These are phyloP conservation scores for Gallinago stenura DNA, from an alignment of 2,797 vertebrate genomes.

Conservation along the genomic window DNA sequence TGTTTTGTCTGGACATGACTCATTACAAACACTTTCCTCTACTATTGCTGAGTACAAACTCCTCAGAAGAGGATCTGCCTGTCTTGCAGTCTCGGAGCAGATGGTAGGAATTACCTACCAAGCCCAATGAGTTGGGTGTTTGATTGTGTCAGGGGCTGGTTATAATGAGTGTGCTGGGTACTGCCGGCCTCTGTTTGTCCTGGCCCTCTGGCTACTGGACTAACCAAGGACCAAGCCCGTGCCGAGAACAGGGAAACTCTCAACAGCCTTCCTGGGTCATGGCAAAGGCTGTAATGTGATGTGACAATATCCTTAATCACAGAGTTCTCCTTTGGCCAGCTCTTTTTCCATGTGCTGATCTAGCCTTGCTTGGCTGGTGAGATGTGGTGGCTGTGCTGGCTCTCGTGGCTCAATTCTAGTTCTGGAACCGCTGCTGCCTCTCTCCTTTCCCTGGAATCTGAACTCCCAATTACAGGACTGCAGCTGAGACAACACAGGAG, in stretches of 20 bases:
- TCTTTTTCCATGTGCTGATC: background rate
- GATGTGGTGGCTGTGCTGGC: background rate
- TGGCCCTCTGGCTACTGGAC: background rate
- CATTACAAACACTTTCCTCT: background rate
- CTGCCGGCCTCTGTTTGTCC: background rate
- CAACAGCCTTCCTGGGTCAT: background rate
- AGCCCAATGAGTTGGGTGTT: background rate
- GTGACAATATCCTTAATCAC: background rate
- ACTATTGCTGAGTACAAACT: background rate
- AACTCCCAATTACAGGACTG: background rate
- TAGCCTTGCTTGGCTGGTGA: background rate
- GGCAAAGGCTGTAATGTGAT: background rate
- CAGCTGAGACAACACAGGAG: constrained; percentile 16
- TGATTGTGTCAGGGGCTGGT: background rate
- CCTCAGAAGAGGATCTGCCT: background rate
- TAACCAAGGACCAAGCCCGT: background rate
- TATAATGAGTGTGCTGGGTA: background rate
- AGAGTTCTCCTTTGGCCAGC: background rate
- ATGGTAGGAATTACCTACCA: background rate
- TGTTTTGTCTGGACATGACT: background rate
- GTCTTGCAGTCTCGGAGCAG: background rate
- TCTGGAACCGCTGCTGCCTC: background rate
- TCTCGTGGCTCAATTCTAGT: background rate
- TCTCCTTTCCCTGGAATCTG: background rate
- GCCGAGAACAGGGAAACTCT: background rate